phyloP scores from a whole-genome alignment of 2,113 vertebrate genomes.

The Thunnus thynnus region DNA sequence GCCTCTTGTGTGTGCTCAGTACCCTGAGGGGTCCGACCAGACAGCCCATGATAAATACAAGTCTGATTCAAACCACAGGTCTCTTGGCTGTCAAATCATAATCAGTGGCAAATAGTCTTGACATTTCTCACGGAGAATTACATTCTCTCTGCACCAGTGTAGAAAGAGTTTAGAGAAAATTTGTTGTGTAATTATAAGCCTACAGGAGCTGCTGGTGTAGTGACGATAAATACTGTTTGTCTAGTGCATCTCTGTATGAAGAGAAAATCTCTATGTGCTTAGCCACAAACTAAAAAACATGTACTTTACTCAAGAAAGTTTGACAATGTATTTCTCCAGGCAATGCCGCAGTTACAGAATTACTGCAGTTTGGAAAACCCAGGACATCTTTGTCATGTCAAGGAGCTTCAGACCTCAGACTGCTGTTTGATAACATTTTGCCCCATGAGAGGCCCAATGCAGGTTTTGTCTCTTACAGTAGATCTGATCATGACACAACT shows the following conservation, averaged over 20 bases:
- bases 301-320: slow-evolving; percentile 9
- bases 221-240: slow-evolving; percentile 34
- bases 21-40: slow-evolving; percentile 57
- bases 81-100: slow-evolving; percentile 62
- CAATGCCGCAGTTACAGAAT: slow-evolving; percentile 17
- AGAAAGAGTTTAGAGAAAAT: background rate
- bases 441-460: background rate
- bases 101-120: slow-evolving; percentile 59
- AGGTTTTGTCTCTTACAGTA: slow-evolving; percentile 8
- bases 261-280: background rate
- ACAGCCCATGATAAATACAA: slow-evolving; percentile 55
- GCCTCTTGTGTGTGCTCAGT: slow-evolving; percentile 29
- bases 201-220: slow-evolving; percentile 23
- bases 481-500: slow-evolving; percentile 14
- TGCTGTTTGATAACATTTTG: slow-evolving; percentile 29
- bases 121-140: slow-evolving; percentile 49
- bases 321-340: slow-evolving; percentile 26
- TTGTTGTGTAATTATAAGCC: slow-evolving; percentile 37
- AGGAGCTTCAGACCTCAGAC: slow-evolving; percentile 49
- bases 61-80: slow-evolving; percentile 64
- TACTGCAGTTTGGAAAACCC: slow-evolving; percentile 40
- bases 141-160: background rate
- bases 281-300: slow-evolving; percentile 19
- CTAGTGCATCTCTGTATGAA: background rate
- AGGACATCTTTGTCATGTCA: slow-evolving; percentile 38